These are phyloP conservation scores for Apostichopus japonicus DNA, from an alignment of 35 echinoderm and acorn worm species.

Conservation along the genomic window DNA sequence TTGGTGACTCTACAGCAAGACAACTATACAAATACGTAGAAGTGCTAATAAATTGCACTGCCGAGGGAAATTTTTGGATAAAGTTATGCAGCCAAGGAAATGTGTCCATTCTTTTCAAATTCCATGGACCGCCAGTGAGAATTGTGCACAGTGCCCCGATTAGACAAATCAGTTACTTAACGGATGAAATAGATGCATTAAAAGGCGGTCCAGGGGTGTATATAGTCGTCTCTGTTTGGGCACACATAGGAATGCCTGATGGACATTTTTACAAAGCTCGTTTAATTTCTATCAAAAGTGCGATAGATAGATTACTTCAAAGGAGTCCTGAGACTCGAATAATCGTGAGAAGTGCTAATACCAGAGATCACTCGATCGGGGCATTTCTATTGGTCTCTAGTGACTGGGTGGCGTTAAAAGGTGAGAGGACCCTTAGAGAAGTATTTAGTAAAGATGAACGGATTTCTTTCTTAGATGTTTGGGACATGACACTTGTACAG, in stretches of 20 bases:
- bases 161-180: background rate
- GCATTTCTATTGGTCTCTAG: background rate
- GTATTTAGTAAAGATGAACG: background rate
- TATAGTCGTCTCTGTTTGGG: conserved; percentile 8
- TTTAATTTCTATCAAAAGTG: background rate
- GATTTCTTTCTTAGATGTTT: background rate
- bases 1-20: conserved; percentile 35
- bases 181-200: conserved; percentile 12
- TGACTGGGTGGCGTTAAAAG: background rate
- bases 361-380: background rate
- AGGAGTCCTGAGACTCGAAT: background rate
- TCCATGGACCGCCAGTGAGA: conserved; percentile 1
- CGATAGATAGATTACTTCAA: background rate
- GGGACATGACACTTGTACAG: conserved; percentile 49
- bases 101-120: conserved; percentile 1
- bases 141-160: background rate
- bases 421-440: background rate
- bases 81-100: background rate
- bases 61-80: background rate
- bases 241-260: conserved; percentile 12
- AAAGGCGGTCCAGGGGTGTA: background rate
- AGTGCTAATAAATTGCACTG: background rate
- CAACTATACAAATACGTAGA: background rate
- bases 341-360: background rate
- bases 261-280: conserved; percentile 37